Conservation (phyloP, 1,140 invertebrate species). For the Trichomalopsis sarcophagae region DNA sequence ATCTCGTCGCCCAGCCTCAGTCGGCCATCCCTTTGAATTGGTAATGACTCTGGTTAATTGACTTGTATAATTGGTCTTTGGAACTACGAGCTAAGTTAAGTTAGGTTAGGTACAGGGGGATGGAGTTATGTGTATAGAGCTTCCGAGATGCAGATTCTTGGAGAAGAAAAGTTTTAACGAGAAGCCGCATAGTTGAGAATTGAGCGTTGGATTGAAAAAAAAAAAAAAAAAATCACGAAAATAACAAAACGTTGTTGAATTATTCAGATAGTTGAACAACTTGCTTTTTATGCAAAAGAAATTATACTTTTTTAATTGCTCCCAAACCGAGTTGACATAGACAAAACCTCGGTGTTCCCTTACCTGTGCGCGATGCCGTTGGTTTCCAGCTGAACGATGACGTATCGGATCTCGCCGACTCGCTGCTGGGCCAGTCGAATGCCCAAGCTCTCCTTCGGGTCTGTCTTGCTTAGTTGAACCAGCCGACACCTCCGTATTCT, state of each 20-base stretch:
- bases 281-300: no score
- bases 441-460: constrained; percentile 81
- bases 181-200: background rate
- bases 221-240: no score
- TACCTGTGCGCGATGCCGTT: constrained; percentile 88
- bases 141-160: background rate
- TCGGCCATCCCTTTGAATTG: constrained; percentile 82
- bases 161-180: background rate
- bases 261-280: no score
- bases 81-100: no score
- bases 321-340: no score
- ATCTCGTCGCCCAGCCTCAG: constrained; percentile 89
- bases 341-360: constrained; percentile 47
- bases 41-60: background rate
- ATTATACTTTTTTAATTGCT: no score
- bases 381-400: constrained; percentile 87
- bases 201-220: no score
- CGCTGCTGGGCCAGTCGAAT: constrained; percentile 82
- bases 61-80: no score
- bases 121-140: no score
- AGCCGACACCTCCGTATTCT: constrained; percentile 66
- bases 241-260: no score
- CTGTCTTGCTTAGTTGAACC: constrained; percentile 75
- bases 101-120: no score
- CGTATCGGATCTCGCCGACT: constrained; percentile 82